Base-by-base conservation (phyloP, 30 jellyfish, hydroid and myxozoan species). In the Phacellophora camtschatica region DNA sequence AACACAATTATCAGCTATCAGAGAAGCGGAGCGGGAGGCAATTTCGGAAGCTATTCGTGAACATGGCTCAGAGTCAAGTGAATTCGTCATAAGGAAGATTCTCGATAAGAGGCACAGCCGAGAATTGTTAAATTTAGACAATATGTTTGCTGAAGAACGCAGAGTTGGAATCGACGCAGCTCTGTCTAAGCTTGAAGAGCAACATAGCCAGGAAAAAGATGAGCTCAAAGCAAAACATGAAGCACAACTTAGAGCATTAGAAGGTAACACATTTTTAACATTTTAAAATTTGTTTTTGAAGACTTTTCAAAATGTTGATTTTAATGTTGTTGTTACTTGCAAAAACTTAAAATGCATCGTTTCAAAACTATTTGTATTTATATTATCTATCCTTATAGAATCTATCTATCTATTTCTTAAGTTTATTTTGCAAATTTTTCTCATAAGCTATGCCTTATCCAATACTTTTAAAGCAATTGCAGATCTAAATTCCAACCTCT, bases 1-100 rank as follows among this genome's bases (percentile, higher is more conserved):
- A n/a, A 75, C 88, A n/a, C 89, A 77, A 61, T 35, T 75, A 6
- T 66, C 89, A 10, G 98, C 98, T 23, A 96, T 90, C 0, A 82
- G 85, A 80, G 77, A 85, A 22, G 90, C 96, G 32, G 99, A 93
- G 81, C 72, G 57, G 76, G 99, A 93, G 13, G 96, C 96, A 61
- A 93, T 93, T 16, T 76, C 86, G 75, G 80, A 62, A 1, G 96
- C 96, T 20, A 93, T 93, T 16, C 90, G 96, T 16, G 99, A 93
- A 55, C 83, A 85, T 61, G 99, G 97, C 13, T 77, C 96, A 8
- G 97, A 93, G 71, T 51, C 96, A n/a, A 77, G 95, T 24, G 99
- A 93, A 73, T 82, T 68, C 39, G 83, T 93, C 84, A 81, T 93
- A 33, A 56, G 91, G 25, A 93, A 81, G 99, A 81, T 93, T 82